Evolutionary conservation across 2,797 vertebrate genomes (phyloP).

Genomic region (Glossophaga mutica): DNA sequence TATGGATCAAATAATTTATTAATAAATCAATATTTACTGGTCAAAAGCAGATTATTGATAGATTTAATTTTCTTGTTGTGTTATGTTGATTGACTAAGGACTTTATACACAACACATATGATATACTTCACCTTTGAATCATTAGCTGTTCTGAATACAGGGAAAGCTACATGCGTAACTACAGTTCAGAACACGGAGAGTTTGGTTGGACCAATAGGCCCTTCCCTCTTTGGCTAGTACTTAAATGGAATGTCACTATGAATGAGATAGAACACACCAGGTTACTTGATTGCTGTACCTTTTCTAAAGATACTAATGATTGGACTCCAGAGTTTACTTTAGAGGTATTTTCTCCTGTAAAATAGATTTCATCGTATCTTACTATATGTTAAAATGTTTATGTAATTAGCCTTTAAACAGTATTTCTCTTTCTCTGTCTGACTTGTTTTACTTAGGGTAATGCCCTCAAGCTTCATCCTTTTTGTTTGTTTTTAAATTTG

Average conservation of each 20-base stretch:
- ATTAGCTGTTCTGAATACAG: not conserved
- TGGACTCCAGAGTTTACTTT: not conserved
- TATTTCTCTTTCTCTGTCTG: not conserved
- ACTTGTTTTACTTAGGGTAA: not conserved
- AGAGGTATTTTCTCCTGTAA: conserved; percentile 2
- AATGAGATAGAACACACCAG: not conserved
- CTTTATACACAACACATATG: not conserved
- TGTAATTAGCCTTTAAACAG: not conserved
- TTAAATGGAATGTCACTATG: conserved; percentile 2
- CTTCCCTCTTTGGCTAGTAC: not conserved
- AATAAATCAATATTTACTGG: conserved; percentile 54
- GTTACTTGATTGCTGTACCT: not conserved
- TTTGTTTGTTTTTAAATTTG: not conserved
- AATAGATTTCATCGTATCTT: not conserved
- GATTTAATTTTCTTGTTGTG: not conserved
- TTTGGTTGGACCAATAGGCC: not conserved
- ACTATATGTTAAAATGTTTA: not conserved
- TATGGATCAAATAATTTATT: conserved; percentile 50
- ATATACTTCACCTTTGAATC: not conserved
- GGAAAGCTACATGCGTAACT: not conserved
- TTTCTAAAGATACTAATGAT: conserved; percentile 8
- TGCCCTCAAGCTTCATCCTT: not conserved
- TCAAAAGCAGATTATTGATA: conserved; percentile 28
- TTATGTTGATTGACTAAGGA: conserved; percentile 28
- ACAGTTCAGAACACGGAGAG: not conserved